Evolutionary conservation across 2,113 vertebrate species (phyloP).

Genomic region (Ailuropoda melanoleuca): DNA sequence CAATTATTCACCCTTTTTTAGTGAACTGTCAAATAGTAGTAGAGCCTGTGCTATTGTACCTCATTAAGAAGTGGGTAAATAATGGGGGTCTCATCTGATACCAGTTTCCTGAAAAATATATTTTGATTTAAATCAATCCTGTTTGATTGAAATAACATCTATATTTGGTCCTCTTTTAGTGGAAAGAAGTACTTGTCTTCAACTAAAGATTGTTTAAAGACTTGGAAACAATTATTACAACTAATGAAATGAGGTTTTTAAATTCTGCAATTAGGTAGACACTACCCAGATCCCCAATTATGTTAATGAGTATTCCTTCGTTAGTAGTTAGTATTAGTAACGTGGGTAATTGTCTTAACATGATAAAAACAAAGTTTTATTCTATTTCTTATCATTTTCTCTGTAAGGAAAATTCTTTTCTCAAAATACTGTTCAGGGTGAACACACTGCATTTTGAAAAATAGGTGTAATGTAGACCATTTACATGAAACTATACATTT

Average conservation of each 20-base stretch:
- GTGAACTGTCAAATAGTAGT: neutral
- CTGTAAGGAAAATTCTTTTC: constrained; percentile 54
- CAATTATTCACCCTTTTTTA: neutral
- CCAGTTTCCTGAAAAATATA: constrained; percentile 31
- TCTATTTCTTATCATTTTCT: constrained; percentile 29
- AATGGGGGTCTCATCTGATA: neutral
- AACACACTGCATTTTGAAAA: constrained; percentile 41
- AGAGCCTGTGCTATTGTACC: constrained; percentile 22
- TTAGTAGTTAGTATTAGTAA: neutral
- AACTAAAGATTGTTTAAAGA: constrained; percentile 32
- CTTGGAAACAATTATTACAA: neutral
- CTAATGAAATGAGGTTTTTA: constrained; percentile 36
- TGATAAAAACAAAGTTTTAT: constrained; percentile 41
- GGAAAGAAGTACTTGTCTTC: constrained; percentile 12
- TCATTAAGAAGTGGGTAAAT: constrained; percentile 12
- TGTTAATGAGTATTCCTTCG: constrained; percentile 41
- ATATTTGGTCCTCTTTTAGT: constrained; percentile 47
- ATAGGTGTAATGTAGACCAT: neutral
- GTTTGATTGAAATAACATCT: constrained; percentile 53
- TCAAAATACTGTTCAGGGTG: neutral
- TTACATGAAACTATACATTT: neutral
- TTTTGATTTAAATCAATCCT: neutral
- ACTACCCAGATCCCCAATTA: neutral
- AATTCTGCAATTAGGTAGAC: constrained; percentile 18
- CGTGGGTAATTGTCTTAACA: neutral